phyloP scores from a whole-genome alignment of 1,140 invertebrate genomes.

The Drosophila tani region DNA sequence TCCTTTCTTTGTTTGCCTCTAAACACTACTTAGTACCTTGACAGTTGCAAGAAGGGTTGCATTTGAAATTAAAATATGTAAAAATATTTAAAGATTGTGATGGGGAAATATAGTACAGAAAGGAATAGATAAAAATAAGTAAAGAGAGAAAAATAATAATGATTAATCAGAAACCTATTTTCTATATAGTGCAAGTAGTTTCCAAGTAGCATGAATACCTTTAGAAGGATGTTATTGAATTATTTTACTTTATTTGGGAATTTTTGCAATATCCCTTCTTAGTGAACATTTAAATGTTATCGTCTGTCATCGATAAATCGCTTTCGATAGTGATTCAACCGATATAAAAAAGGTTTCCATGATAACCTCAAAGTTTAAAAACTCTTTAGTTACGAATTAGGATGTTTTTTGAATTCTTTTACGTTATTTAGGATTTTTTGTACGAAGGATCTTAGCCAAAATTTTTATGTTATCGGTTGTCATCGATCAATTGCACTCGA shows the following conservation, averaged over 20 bases:
- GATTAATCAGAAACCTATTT: background rate
- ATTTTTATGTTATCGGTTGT: no score
- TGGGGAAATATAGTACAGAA: constrained; percentile 17
- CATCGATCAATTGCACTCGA: no score
- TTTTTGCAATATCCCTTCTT: background rate
- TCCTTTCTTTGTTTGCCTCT: background rate
- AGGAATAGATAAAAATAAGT: no score
- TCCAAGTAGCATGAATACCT: background rate
- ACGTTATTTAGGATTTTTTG: no score
- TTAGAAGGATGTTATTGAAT: background rate
- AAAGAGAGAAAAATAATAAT: background rate
- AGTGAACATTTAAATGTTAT: background rate
- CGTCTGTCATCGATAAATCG: background rate
- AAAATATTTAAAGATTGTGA: background rate
- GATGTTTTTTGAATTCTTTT: no score
- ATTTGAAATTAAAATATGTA: background rate
- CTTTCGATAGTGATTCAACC: no score
- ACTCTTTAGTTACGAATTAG: background rate
- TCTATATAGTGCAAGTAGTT: background rate
- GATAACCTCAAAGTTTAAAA: background rate
- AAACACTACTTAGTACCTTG: constrained; percentile 2
- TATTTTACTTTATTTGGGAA: background rate
- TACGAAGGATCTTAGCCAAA: no score
- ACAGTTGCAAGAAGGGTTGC: background rate
- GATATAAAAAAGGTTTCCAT: background rate